Percentiles rank a stretch among this genome's conserved stretches.
These are phyloP conservation scores for Planiliza haematocheilus DNA, from an alignment of 2,113 vertebrate species.

Conservation along the genomic window DNA sequence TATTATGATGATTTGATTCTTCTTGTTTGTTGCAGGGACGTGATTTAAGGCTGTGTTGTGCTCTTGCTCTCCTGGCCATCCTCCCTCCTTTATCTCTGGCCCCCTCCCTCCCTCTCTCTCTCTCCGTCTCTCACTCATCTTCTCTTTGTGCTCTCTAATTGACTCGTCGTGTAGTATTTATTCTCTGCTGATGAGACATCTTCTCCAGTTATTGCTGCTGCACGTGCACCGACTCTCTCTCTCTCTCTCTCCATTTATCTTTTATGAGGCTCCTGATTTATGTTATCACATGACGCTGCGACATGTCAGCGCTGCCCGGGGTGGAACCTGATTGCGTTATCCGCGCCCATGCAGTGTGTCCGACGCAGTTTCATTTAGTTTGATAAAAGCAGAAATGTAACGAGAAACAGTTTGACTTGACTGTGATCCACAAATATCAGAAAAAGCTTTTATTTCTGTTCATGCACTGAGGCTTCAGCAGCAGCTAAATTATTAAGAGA, in stretches of 20 bases:
- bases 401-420: no score
- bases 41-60: slow-evolving; percentile 9
- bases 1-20: no score
- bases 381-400: neutral
- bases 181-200: slow-evolving; percentile 11
- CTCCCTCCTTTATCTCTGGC: slow-evolving; percentile 11
- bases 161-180: neutral
- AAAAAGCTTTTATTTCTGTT: no score
- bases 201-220: neutral
- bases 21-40: slow-evolving; percentile 2
- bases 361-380: neutral
- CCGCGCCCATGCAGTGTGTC: no score
- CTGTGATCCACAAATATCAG: no score
- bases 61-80: slow-evolving; percentile 11
- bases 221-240: neutral
- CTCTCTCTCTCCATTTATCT: neutral
- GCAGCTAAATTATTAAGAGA: neutral
- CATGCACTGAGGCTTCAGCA: neutral
- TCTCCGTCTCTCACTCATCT: neutral
- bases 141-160: slow-evolving; percentile 1
- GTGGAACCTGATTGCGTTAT: neutral
- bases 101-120: neutral
- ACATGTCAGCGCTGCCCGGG: neutral
- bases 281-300: neutral
- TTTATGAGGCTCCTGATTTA: slow-evolving; percentile 12